phyloP scores from a whole-genome alignment of 2,797 vertebrate genomes.

The Scarus forsteni region DNA sequence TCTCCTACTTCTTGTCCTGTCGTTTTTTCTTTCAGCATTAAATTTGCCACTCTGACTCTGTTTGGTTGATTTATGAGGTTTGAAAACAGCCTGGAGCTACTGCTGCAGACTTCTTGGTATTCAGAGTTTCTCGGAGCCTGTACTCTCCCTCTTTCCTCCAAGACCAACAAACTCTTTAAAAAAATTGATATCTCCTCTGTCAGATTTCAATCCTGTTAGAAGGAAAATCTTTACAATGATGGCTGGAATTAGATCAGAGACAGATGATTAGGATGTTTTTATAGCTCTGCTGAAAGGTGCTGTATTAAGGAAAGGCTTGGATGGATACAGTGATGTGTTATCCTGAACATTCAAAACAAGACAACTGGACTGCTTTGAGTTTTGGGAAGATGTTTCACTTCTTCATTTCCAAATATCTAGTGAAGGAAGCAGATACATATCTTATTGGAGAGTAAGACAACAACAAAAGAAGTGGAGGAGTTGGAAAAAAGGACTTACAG shows the following conservation, averaged over 20 bases:
- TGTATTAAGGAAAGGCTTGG: background rate
- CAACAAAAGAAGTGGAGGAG: too few relatives aligned
- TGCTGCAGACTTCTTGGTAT: slow-evolving; percentile 24
- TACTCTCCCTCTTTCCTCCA: slow-evolving; percentile 3
- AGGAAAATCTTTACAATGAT: background rate
- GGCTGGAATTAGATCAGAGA: background rate
- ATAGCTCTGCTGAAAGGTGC: background rate
- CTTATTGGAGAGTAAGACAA: too few relatives aligned
- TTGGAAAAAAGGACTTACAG: too few relatives aligned
- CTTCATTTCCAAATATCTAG: too few relatives aligned
- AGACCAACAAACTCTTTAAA: slow-evolving; percentile 15
- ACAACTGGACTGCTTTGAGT: too few relatives aligned
- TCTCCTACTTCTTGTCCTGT: background rate
- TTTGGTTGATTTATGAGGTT: slow-evolving; percentile 39
- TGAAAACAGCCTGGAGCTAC: slow-evolving; percentile 24
- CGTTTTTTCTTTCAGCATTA: slow-evolving; percentile 11
- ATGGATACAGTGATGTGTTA: background rate
- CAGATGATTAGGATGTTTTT: background rate
- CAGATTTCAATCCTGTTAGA: slow-evolving; percentile 11
- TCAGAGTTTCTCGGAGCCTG: slow-evolving; percentile 16
- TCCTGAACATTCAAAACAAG: too few relatives aligned
- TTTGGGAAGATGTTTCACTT: too few relatives aligned
- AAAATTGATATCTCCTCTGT: slow-evolving; percentile 13
- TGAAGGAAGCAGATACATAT: too few relatives aligned
- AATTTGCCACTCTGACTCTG: slow-evolving; percentile 21